Conservation (phyloP, 1,140 invertebrate species). For the Diachasmimorpha longicaudata region DNA sequence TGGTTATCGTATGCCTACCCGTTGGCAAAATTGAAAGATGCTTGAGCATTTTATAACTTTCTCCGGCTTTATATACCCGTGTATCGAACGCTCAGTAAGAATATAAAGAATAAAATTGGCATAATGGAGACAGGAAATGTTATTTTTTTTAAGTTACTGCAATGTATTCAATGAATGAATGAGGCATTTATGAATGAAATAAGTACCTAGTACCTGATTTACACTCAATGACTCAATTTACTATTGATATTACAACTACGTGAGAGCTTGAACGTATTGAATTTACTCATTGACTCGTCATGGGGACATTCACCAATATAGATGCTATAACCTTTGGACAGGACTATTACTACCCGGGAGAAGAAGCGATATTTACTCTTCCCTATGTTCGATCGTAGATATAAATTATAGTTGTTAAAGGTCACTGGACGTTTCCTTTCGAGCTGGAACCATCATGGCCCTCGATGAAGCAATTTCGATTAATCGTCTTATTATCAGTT, state of each 20-base stretch:
- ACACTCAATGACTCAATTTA: slow-evolving; percentile 1
- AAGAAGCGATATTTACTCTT: background rate
- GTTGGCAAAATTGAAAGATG: background rate
- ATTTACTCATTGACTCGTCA: background rate
- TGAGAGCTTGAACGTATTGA: background rate
- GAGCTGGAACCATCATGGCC: slow-evolving; percentile 35
- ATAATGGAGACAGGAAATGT: background rate
- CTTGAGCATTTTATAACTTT: background rate
- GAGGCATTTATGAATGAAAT: background rate
- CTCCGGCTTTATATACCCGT: background rate
- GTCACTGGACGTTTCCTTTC: slow-evolving; percentile 42
- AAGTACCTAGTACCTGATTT: background rate
- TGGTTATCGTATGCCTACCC: background rate
- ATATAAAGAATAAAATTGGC: background rate
- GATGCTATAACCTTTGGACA: background rate
- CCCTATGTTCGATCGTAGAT: slow-evolving; percentile 33
- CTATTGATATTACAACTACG: background rate
- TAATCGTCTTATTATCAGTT: slow-evolving; percentile 22
- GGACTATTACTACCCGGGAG: background rate
- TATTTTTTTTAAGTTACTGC: background rate
- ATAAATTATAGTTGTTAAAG: slow-evolving; percentile 49
- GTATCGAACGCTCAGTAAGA: background rate
- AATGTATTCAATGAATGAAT: background rate
- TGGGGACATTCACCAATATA: background rate
- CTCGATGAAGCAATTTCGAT: slow-evolving; percentile 17